These are phyloP conservation scores for Stramonita haemastoma DNA, from an alignment of 2,888 invertebrate genomes.

Conservation along the genomic window DNA sequence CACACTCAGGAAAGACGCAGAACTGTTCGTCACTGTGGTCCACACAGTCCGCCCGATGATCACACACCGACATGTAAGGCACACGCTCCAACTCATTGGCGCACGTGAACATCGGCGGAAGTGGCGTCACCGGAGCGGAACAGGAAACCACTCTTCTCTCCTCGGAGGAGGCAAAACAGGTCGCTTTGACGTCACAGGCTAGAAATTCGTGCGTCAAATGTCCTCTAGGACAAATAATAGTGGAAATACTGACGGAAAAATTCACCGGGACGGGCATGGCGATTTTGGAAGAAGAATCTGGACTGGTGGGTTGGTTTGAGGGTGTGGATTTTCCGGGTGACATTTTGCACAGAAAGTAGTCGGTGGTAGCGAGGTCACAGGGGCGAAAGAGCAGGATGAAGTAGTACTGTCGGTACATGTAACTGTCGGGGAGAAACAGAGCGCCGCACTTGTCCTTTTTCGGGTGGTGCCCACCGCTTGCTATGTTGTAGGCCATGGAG, in stretches of 20 bases:
- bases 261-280: background rate
- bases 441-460: background rate
- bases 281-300: background rate
- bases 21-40: background rate
- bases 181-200: background rate
- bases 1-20: background rate
- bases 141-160: background rate
- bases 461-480: background rate
- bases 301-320: background rate
- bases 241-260: background rate
- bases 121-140: background rate
- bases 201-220: background rate
- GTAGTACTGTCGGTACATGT: background rate
- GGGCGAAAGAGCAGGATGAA: background rate
- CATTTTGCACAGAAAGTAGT: background rate
- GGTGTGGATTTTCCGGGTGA: too few relatives aligned
- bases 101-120: conserved; percentile 12
- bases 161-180: background rate
- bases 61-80: background rate
- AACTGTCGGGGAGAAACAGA: background rate
- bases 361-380: background rate
- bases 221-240: background rate
- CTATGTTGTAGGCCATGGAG: background rate
- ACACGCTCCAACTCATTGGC: background rate
- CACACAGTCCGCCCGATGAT: background rate